Evolutionary conservation across 2,113 vertebrate species (phyloP).

Genomic region (Burhinus oedicnemus): DNA sequence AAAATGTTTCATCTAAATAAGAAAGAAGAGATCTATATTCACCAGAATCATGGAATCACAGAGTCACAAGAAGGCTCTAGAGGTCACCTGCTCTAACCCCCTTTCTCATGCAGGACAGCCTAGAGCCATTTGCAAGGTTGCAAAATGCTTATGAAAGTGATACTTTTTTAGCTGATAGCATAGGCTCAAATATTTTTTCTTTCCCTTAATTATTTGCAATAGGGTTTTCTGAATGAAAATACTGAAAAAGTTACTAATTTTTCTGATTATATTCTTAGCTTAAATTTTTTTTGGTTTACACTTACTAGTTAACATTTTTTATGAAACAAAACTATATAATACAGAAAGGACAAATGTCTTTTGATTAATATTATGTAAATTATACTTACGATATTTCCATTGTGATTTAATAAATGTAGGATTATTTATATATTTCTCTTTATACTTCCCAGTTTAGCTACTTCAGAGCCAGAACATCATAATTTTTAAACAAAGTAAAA

Average conservation of each 20-base stretch:
- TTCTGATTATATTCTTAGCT: not conserved
- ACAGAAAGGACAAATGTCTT: accelerated
- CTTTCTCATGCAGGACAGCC: accelerated
- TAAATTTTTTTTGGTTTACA: not conserved
- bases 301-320: not conserved
- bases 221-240: not conserved
- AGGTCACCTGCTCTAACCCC: accelerated
- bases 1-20: not conserved
- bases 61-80: not conserved
- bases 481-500: not conserved
- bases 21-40: not conserved
- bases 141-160: not conserved
- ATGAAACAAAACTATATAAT: not conserved
- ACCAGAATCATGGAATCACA: not conserved
- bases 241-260: not conserved
- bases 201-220: not conserved
- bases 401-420: not conserved
- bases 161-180: not conserved
- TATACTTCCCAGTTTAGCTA: not conserved
- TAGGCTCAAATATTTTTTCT: not conserved
- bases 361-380: not conserved
- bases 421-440: not conserved
- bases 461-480: not conserved
- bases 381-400: not conserved
- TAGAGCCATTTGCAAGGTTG: not conserved